Evolutionary conservation across 1,140 invertebrate species (phyloP), one percentile per base, ranked within the genome.

Genomic region (Planococcus citri): DNA sequence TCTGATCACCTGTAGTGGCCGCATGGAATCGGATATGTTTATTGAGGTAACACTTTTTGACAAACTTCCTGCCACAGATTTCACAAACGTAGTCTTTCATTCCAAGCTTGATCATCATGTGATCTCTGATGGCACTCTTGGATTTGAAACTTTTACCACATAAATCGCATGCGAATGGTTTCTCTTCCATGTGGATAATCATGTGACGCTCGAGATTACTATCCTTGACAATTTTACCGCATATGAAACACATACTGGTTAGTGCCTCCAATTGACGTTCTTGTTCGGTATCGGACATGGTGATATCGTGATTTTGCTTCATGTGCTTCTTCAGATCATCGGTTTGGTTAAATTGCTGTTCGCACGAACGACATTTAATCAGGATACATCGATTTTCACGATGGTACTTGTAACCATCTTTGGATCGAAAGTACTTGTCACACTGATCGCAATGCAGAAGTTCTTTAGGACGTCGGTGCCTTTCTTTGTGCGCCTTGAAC

Each of bases 1-100:
- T 24, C 27, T 61, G 6, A 14, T 61, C 60, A 9, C 41, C 38
- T 64, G 2, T 20, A 60, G n/a, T 22, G 3, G 60, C 20, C 24
- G 9, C 9, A 64, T 71, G 71, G 6, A 27, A 6, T 22, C 71
- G 20, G 1, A 51, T 8, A n/a, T 71, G 71, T 27, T 61, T 58
- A 8, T n/a, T 33, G 10, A 71, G 60, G 0, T 37, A 33, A 27
- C 27, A 41, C 0, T 27, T 29, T 27, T 68, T 64, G 1, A 29
- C 68, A 17, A 71, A 71, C 4, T 27, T 29, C 6, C 3, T 14
- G n/a, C 64, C 64, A n/a, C 70, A 70, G 0, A n/a, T 24, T 0
- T 57, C 37, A n/a, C 70, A 70, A 20, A 57, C 27, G 38, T 70
- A 70, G 1, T 61, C 60, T 6, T 64, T 29, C 12, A 27, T 22